These are phyloP conservation scores for Sphenodon punctatus DNA, from an alignment of 2,797 vertebrate species.

Conservation along the genomic window DNA sequence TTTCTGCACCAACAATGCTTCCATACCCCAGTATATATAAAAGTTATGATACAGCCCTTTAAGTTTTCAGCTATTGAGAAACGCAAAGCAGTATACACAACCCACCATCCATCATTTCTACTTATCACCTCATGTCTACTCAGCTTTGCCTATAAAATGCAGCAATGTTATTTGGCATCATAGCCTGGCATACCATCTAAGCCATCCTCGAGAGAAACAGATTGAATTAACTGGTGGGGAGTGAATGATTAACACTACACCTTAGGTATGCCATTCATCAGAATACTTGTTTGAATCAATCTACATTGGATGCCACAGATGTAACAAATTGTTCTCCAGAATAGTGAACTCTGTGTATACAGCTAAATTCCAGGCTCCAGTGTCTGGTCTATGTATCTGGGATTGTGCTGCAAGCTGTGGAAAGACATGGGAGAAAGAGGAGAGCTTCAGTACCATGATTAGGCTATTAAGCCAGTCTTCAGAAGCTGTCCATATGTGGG, in stretches of 20 bases:
- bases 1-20: no score
- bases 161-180: no score
- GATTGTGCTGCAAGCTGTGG: not conserved
- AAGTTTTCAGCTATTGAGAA: no score
- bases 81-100: no score
- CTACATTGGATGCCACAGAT: not conserved
- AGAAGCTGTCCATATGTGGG: no score
- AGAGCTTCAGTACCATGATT: not conserved
- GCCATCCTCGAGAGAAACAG: not conserved
- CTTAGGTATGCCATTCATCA: not conserved
- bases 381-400: not conserved
- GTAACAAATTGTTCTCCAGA: not conserved
- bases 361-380: not conserved
- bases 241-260: not conserved
- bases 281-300: not conserved
- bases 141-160: no score
- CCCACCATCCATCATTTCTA: no score
- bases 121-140: no score
- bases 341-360: not conserved
- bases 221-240: not conserved
- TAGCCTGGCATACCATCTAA: no score
- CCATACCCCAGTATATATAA: no score
- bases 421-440: not conserved
- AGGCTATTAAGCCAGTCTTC: not conserved
- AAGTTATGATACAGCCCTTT: no score